phyloP scores from a whole-genome alignment of 1,140 invertebrate genomes.

The Doryteuthis pealeii region DNA sequence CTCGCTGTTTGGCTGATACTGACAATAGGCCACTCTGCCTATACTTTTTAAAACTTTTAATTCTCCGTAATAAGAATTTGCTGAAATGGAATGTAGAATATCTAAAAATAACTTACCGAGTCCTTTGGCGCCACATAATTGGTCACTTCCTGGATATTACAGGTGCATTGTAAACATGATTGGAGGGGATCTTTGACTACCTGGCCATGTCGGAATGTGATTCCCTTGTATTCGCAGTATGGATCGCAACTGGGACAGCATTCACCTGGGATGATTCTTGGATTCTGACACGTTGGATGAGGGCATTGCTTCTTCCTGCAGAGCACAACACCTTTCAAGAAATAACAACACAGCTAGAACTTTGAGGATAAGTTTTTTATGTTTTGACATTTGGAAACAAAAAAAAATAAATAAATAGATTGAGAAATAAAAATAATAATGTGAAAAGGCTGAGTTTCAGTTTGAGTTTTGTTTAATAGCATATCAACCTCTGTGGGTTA shows the following conservation, averaged over 20 bases:
- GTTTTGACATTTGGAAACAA: neutral
- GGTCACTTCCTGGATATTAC: constrained; percentile 33
- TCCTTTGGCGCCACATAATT: neutral
- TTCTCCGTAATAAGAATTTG: too few species aligned
- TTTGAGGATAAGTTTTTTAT: too few species aligned
- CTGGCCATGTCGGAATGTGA: constrained; percentile 41
- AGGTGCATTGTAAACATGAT: constrained; percentile 46
- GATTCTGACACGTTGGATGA: constrained; percentile 31
- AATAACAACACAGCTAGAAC: neutral
- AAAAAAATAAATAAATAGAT: neutral
- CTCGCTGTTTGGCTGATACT: too few species aligned
- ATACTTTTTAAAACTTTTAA: too few species aligned
- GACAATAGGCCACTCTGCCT: too few species aligned
- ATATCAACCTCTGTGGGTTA: too few species aligned
- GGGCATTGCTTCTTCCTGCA: constrained; percentile 43
- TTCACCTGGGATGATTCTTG: constrained; percentile 30
- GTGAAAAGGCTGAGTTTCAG: too few species aligned
- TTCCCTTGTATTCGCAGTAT: constrained; percentile 41
- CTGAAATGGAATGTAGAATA: too few species aligned
- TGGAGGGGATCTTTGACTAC: constrained; percentile 35
- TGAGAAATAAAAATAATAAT: too few species aligned
- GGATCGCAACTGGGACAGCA: constrained; percentile 50
- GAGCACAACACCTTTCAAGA: constrained; percentile 41
- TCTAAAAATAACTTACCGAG: neutral
- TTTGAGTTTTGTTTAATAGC: too few species aligned